Evolutionary conservation across 2,888 invertebrate species (phyloP), one percentile per base, ranked within the genome.

Genomic region (Alsophila aescularia): DNA sequence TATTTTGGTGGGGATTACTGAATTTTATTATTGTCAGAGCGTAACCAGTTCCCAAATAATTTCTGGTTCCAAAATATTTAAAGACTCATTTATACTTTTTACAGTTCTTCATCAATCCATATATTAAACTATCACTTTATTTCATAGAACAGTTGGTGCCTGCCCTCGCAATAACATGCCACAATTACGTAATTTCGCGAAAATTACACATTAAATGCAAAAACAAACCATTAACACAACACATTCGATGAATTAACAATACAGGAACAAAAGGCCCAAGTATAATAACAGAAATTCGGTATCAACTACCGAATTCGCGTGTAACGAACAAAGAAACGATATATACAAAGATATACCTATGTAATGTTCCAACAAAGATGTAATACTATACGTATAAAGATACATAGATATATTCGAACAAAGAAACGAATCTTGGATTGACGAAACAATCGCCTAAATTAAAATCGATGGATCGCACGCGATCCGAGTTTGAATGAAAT

Each of bases 401-500:
- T 24, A 8, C n/a, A n/a, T n/a, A n/a, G n/a, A n/a, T 24, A 24
- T 24, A 34, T 40, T 14, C 13, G 48, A 58, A 64, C 61, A 64
- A 58, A 58, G 59, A 52, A 62, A 44, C 53, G 52, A 58, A 62
- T 66, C 64, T 70, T 76, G 79, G 79, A 79, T 78, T 53, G 81
- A 81, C 79, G 76, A 75, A 80, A 80, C 77, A 81, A 81, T 79
- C 77, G 78, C 69, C 72, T 71, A 71, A 76, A 81, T 79, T 79
- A 73, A 79, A 79, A 74, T 64, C 67, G 65, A 72, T 68, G 68
- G 64, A 59, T 62, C 65, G 57, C 80, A 81, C 75, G 79, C 77
- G 60, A 78, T 57, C 58, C 60, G 53, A 57, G 40, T 34, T 37
- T n/a, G 37, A 43, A 51, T 47, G 42, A 41, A 47, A 56, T 56